Base-by-base conservation (phyloP, 1,140 invertebrate genomes). In the Acromyrmex heyeri region DNA sequence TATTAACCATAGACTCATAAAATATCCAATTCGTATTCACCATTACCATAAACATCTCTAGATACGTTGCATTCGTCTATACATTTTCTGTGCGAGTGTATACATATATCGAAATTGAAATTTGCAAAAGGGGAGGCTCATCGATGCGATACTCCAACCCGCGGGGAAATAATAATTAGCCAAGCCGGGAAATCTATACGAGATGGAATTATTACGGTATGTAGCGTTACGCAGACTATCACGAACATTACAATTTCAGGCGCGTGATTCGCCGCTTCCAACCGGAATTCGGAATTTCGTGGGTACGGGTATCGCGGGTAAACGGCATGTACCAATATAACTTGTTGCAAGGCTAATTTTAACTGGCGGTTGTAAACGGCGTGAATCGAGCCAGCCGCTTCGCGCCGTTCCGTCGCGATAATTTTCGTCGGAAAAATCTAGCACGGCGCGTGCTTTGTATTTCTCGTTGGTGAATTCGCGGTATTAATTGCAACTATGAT, bases 251-350 rank as follows among this genome's bases (percentile, higher is more conserved):
- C 82, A 67, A 85, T 85, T 85, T 85, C 75, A 65, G 30, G 75
- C 82, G 59, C 73, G 73, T 65, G 82, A 85, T 85, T 65, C 82
- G 82, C 73, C 73, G 75, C 27, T 67, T 44, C 82, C 61, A 57
- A 61, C 18, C 73, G 59, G 73, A 77, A 85, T 85, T 85, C 48
- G 30, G 61, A 78, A 77, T 77, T 77, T 78, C 73, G 73, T 50
- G 81, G 69, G 34, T 44, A 64, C 44, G 27, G 44, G 30, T 44
- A 62, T 57, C 38, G 50, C 61, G 72, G 82, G 34, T 78, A 85
- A 85, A 85, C 59, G 73, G 82, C 73, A 78, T 78, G 73, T 78
- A 76, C 82, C 67, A 34, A 82, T 85, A 85, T 85, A 76, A 85
- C 72, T 85, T 78, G 82, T 87, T 61, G 64, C 81, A 24, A 87